phyloP scores from a whole-genome alignment of 2,113 vertebrate genomes.

The Saimiri boliviensis region DNA sequence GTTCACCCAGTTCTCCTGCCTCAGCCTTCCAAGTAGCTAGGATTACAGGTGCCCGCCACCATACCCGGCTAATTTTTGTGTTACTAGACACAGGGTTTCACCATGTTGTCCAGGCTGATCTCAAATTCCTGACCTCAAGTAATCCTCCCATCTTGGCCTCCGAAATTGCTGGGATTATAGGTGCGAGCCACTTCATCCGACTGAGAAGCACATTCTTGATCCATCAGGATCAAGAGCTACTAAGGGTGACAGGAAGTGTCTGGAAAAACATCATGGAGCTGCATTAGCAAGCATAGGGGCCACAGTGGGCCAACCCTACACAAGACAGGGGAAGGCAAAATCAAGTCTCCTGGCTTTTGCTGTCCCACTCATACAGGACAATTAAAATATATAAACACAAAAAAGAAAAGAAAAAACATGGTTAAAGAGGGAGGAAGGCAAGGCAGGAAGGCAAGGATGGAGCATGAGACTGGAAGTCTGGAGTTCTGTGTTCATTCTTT shows the following conservation, averaged over 20 bases:
- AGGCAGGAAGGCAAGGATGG: background rate
- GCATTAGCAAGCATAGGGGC: background rate
- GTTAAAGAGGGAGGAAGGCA: background rate
- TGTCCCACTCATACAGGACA: background rate
- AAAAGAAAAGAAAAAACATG: too few species aligned
- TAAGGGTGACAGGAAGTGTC: background rate
- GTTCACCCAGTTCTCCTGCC: too few species aligned
- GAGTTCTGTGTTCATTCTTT: background rate
- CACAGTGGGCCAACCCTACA: background rate
- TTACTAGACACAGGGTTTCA: too few species aligned
- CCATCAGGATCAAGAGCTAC: background rate
- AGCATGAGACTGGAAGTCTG: background rate
- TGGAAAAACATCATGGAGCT: background rate
- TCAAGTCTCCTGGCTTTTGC: background rate
- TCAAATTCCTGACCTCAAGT: too few species aligned
- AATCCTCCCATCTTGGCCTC: too few species aligned
- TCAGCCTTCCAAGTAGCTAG: too few species aligned
- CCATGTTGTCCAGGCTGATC: too few species aligned
- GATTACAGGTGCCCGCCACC: too few species aligned
- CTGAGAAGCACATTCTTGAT: background rate
- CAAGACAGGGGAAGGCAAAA: background rate
- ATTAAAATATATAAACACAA: background rate
- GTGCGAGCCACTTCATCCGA: too few species aligned
- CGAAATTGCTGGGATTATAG: too few species aligned
- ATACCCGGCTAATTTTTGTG: too few species aligned